A percentile compares a stretch with the other conserved stretches of the same genome.
Evolutionary conservation across 2,888 invertebrate genomes (phyloP).

Genomic region (Adineta ricciae): DNA sequence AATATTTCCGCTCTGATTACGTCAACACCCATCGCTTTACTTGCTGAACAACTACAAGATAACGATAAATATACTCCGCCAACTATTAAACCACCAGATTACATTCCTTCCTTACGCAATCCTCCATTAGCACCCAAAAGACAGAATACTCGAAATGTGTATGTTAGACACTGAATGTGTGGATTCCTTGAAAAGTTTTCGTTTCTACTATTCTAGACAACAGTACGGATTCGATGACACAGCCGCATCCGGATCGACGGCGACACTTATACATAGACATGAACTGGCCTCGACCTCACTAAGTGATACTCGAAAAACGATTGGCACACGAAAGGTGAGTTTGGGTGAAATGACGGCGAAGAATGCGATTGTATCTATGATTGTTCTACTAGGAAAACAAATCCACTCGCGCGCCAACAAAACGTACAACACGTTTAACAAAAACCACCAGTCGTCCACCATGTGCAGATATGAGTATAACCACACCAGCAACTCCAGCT

Average conservation of each 20-base stretch:
- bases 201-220: not conserved
- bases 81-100: not conserved
- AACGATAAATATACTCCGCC: slow-evolving; percentile 19
- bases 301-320: not conserved
- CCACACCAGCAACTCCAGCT: not conserved
- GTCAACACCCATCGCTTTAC: slow-evolving; percentile 6
- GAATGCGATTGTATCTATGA: too few species aligned
- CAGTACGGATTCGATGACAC: not conserved
- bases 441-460: not conserved
- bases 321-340: not conserved
- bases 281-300: not conserved
- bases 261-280: not conserved
- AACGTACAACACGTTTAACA: not conserved
- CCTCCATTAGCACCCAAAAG: slow-evolving; percentile 10
- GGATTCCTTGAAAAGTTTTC: not conserved
- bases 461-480: slow-evolving; percentile 4
- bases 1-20: not conserved
- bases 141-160: slow-evolving; percentile 1
- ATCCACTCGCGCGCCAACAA: not conserved
- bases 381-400: not conserved
- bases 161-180: not conserved
- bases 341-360: too few species aligned
- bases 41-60: not conserved
- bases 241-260: not conserved
- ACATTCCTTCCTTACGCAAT: not conserved